Percentiles rank a stretch among this genome's conserved stretches.
phyloP scores from a whole-genome alignment of 2,113 vertebrate species.

The Rattus norvegicus region DNA sequence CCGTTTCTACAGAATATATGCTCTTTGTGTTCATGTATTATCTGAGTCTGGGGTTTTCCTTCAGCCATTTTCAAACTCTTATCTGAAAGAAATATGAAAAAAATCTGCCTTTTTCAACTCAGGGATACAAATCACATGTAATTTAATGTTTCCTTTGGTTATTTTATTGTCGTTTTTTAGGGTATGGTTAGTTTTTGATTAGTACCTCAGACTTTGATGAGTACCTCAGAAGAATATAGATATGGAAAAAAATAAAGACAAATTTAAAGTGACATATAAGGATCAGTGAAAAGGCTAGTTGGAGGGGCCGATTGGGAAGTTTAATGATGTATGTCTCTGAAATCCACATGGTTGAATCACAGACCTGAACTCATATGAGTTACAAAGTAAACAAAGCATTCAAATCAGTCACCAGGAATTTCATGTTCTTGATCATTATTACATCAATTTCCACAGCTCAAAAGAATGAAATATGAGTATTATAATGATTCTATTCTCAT shows the following conservation, averaged over 20 bases:
- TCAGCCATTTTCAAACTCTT: too few species aligned
- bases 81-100: neutral
- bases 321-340: neutral
- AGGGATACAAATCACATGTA: neutral
- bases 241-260: neutral
- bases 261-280: neutral
- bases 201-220: neutral
- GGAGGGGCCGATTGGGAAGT: neutral
- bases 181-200: neutral
- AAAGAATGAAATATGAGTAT: neutral
- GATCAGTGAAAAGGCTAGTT: neutral
- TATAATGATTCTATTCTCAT: neutral
- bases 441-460: neutral
- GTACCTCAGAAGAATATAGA: neutral
- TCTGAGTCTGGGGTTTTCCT: too few species aligned
- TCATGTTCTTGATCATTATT: neutral
- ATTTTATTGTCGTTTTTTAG: neutral
- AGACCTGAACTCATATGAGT: neutral
- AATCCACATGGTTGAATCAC: too few species aligned
- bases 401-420: neutral
- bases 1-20: too few species aligned
- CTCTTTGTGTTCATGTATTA: too few species aligned
- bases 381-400: neutral
- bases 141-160: neutral
- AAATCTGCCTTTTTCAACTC: neutral